Evolutionary conservation across 2,888 invertebrate species (phyloP).

Genomic region (Epiblema foenella): DNA sequence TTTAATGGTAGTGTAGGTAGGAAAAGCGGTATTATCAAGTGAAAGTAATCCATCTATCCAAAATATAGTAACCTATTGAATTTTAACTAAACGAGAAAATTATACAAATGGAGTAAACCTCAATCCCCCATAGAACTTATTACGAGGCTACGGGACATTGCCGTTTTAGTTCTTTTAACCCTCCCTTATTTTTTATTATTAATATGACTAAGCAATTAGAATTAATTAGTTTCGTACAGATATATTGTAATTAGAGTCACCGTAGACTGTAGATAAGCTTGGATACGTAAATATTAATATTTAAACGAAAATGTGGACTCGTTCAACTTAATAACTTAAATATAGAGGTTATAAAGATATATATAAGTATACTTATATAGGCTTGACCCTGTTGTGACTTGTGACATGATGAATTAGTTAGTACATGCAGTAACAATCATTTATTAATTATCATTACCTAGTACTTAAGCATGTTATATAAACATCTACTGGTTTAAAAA

Average conservation of each 20-base stretch:
- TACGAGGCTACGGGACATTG: conserved; percentile 71
- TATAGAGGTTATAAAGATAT: too few species aligned
- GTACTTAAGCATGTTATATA: too few species aligned
- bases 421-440: background rate
- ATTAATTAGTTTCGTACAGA: conserved; percentile 63
- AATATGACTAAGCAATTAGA: conserved; percentile 67
- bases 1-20: background rate
- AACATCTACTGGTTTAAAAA: too few species aligned
- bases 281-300: conserved; percentile 8
- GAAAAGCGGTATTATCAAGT: conserved; percentile 4
- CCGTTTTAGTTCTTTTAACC: conserved; percentile 71
- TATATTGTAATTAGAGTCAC: conserved; percentile 31
- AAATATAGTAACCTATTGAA: conserved; percentile 31
- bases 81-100: conserved; percentile 39
- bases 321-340: too few species aligned
- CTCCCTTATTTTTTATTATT: conserved; percentile 61
- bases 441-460: too few species aligned
- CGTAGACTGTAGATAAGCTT: conserved; percentile 14
- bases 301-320: background rate
- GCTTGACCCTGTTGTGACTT: too few species aligned
- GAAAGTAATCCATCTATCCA: conserved; percentile 17
- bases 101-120: conserved; percentile 49
- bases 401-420: too few species aligned
- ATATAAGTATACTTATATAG: too few species aligned
- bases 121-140: conserved; percentile 62